Base-by-base conservation (phyloP, 1,140 invertebrate species). In the Phymorhynchus buccinoides region DNA sequence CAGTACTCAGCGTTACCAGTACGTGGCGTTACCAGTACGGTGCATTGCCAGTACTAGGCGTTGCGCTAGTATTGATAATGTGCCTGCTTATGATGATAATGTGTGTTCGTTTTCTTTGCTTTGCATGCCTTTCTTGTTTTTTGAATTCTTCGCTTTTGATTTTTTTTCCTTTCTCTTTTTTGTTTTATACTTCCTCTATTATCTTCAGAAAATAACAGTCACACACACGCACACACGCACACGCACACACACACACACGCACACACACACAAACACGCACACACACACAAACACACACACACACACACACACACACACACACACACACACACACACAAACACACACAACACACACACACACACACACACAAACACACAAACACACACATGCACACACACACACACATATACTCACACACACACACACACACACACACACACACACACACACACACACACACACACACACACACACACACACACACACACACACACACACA, bases 281-380 rank as follows among this genome's bases (percentile, higher is more conserved):
- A 84, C 48, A n/a, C 68, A 71, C n/a, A 73, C 56, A 39, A 39
- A 84, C 35, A 71, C 68, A 71, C 68, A 35, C 68, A 35, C 0
- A 35, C 30, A 1, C 68, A 71, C 68, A 71, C 68, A 35, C 30
- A 37, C 68, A 35, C 30, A 35, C 1, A 14, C 68, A 35, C 68
- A 12, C 68, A 35, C 68, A 22, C 56, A 9, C 22, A 4, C 68
- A 35, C 68, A 35, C 68, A 35, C 35, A 35, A n/a, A 35, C 68
- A 71, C 68, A 71, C 68, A 71, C 30, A 35, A n/a, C 30, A 37
- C 68, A 3, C 30, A 35, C 30, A 3, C 30, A 12, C 68, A 35
- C 68, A 71, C 68, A 71, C 68, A 71, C 68, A 71, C 68, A 35
- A n/a, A 71, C 68, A 71, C 68, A 71, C 68, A 71, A 6, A 35